Percentiles rank a stretch among this genome's conserved stretches.
These are phyloP conservation scores for Rhyacichthys aspro DNA, from an alignment of 2,797 vertebrate genomes.

Conservation along the genomic window DNA sequence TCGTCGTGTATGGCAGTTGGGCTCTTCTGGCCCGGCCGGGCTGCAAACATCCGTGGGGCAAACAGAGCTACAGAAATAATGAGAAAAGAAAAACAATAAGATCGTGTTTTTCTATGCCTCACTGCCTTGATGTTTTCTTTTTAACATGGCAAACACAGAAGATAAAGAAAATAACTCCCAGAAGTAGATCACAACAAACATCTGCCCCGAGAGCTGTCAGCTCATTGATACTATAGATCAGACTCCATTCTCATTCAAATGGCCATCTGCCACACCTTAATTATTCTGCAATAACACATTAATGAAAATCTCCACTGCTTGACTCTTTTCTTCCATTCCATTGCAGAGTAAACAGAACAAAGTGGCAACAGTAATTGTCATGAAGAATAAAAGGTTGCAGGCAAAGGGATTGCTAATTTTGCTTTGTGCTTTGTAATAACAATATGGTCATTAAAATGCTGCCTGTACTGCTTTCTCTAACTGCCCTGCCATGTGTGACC, in stretches of 20 bases:
- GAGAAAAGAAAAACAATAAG: slow-evolving; percentile 1
- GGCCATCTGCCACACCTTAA: slow-evolving; percentile 19
- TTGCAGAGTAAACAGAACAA: slow-evolving; percentile 29
- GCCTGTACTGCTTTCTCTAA: slow-evolving; percentile 30
- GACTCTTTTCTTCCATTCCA: slow-evolving; percentile 23
- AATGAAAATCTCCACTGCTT: slow-evolving; percentile 18
- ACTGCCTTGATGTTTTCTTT: slow-evolving; percentile 6
- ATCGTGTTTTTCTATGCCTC: background rate
- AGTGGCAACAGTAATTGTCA: slow-evolving; percentile 21
- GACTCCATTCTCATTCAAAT: slow-evolving; percentile 37
- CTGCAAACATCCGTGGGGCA: slow-evolving; percentile 87
- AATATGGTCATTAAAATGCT: slow-evolving; percentile 46
- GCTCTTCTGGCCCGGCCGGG: slow-evolving; percentile 93
- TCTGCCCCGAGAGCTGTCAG: slow-evolving; percentile 4
- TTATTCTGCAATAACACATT: slow-evolving; percentile 35
- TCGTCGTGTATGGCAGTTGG: slow-evolving; percentile 88
- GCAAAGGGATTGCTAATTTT: slow-evolving; percentile 40
- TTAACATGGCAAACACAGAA: slow-evolving; percentile 13
- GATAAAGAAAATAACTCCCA: slow-evolving; percentile 14
- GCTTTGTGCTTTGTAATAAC: slow-evolving; percentile 43
- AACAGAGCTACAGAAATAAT: slow-evolving; percentile 85
- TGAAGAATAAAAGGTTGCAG: slow-evolving; percentile 21
- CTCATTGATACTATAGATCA: slow-evolving; percentile 13
- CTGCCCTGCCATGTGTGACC: slow-evolving; percentile 43
- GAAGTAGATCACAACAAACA: slow-evolving; percentile 11